Percentiles rank a stretch among this genome's conserved stretches.
These are phyloP conservation scores for Antheraea assamensis DNA, from an alignment of 2,888 invertebrate genomes.

Conservation along the genomic window DNA sequence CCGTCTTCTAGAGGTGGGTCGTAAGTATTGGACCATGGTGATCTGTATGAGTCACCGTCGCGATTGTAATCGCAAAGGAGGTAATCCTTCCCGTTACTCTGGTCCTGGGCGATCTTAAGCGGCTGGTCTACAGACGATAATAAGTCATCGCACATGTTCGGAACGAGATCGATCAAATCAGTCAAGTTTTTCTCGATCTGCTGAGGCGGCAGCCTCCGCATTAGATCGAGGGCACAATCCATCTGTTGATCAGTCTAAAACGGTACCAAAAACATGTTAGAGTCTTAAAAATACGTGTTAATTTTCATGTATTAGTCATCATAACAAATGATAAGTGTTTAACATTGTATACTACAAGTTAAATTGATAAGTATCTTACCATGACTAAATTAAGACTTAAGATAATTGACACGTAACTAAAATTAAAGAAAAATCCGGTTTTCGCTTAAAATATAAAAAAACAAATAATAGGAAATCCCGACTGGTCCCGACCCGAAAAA, in stretches of 20 bases:
- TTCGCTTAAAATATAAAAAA: slow-evolving; percentile 30
- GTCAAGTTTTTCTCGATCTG: slow-evolving; percentile 99
- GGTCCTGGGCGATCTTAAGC: slow-evolving; percentile 97
- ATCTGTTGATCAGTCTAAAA: slow-evolving; percentile 96
- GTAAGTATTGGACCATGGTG: slow-evolving; percentile 99
- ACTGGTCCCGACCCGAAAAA: slow-evolving; percentile 51
- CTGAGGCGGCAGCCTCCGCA: slow-evolving; percentile 99
- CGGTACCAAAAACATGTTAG: slow-evolving; percentile 38
- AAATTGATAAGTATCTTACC: slow-evolving; percentile 43
- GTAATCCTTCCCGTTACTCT: slow-evolving; percentile 97
- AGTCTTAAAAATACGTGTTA: slow-evolving; percentile 39
- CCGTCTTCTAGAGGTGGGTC: slow-evolving; percentile 99
- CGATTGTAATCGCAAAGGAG: slow-evolving; percentile 99
- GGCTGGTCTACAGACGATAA: slow-evolving; percentile 99
- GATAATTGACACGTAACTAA: slow-evolving; percentile 32
- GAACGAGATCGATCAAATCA: slow-evolving; percentile 98
- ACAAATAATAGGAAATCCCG: slow-evolving; percentile 43
- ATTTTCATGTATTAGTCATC: slow-evolving; percentile 74
- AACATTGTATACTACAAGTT: slow-evolving; percentile 25
- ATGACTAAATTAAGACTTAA: slow-evolving; percentile 41
- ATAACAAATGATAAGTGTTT: slow-evolving; percentile 55
- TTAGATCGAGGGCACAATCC: slow-evolving; percentile 99
- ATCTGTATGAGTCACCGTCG: slow-evolving; percentile 99
- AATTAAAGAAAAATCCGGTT: slow-evolving; percentile 28
- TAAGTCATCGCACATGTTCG: slow-evolving; percentile 97